Conservation (phyloP, 2,113 vertebrate genomes). For the Bettongia penicillata region DNA sequence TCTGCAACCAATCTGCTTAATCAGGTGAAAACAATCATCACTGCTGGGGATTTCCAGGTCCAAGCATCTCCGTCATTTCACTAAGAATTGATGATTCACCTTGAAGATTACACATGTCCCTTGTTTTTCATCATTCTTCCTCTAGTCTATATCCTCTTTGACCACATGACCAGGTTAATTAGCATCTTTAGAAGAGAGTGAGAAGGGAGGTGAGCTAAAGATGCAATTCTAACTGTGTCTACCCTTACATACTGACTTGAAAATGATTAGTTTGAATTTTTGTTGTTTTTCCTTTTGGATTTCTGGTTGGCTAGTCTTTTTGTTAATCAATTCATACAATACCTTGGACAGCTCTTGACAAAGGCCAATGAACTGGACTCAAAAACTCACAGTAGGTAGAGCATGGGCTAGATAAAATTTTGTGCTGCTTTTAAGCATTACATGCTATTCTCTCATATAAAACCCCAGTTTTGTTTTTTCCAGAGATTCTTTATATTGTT, state of each 20-base stretch:
- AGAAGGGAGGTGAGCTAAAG: neutral
- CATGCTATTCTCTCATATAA: neutral
- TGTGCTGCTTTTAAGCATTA: neutral
- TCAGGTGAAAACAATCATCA: neutral
- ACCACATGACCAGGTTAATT: neutral
- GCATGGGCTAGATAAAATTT: neutral
- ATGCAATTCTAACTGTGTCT: neutral
- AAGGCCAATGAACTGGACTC: neutral
- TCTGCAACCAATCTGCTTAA: neutral
- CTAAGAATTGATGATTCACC: neutral
- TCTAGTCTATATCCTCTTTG: neutral
- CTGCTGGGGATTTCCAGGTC: neutral
- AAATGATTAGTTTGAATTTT: neutral
- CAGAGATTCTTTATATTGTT: neutral
- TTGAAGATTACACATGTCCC: neutral
- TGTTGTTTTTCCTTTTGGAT: neutral
- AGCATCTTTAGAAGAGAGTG: neutral
- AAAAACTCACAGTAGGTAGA: conserved; percentile 17
- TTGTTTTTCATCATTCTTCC: neutral
- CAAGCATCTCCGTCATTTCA: neutral
- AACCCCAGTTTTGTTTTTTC: neutral
- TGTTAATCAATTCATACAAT: neutral
- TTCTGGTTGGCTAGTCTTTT: neutral
- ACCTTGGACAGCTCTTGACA: neutral
- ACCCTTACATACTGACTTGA: neutral